Evolutionary conservation across 2,113 vertebrate species (phyloP).

Genomic region (Rhipidura dahli): DNA sequence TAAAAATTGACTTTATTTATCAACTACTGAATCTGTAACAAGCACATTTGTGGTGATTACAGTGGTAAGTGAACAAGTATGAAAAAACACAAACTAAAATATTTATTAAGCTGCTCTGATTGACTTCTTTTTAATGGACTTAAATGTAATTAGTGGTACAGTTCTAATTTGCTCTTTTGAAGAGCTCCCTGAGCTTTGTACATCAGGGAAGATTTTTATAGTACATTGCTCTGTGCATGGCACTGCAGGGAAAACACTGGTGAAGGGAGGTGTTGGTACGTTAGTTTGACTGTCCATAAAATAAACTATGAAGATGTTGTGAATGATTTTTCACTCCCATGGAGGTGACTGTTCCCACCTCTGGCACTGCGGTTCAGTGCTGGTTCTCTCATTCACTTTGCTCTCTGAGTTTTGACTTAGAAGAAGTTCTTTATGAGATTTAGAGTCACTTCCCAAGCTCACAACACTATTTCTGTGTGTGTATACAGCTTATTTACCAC

Average conservation of each 20-base stretch:
- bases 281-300: background rate
- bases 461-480: background rate
- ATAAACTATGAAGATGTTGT: background rate
- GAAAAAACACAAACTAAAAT: background rate
- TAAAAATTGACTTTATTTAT: constrained; percentile 39
- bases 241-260: background rate
- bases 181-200: background rate
- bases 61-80: background rate
- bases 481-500: background rate
- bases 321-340: background rate
- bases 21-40: background rate
- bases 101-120: background rate
- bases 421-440: background rate
- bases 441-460: background rate
- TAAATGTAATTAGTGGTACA: background rate
- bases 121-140: background rate
- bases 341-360: background rate
- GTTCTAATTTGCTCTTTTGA: background rate
- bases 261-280: background rate
- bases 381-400: background rate
- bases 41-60: background rate
- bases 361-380: background rate
- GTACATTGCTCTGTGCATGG: accelerated
- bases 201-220: background rate
- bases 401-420: background rate